These are phyloP conservation scores for Polypterus bichir DNA, from an alignment of 2,113 vertebrate species.

Conservation along the genomic window DNA sequence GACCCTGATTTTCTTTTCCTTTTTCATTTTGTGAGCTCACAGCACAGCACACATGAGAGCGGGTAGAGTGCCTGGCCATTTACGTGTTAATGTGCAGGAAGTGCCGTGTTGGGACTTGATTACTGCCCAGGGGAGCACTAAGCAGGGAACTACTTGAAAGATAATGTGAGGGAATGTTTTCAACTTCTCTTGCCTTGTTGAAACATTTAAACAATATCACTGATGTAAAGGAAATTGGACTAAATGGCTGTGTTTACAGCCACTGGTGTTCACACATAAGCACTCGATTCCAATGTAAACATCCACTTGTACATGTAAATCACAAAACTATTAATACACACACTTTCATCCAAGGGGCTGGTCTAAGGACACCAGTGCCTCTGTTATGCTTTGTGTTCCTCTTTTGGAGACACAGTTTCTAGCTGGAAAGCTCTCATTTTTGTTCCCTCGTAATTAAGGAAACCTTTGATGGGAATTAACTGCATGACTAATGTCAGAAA, in stretches of 20 bases:
- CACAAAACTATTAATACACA: constrained; percentile 56
- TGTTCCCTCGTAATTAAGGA: no score
- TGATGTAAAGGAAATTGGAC: constrained; percentile 68
- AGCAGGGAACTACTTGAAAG: constrained; percentile 54
- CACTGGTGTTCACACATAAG: constrained; percentile 65
- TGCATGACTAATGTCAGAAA: no score
- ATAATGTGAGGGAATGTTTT: constrained; percentile 54
- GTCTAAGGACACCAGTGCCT: no score
- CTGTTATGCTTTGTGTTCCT: no score
- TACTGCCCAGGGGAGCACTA: constrained; percentile 41
- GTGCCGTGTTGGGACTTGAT: constrained; percentile 44
- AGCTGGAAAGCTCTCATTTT: no score
- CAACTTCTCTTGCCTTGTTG: constrained; percentile 40
- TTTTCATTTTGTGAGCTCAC: constrained; percentile 24
- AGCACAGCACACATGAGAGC: no score
- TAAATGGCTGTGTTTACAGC: constrained; percentile 64
- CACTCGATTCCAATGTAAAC: constrained; percentile 69
- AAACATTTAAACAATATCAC: constrained; percentile 55
- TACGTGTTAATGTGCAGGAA: constrained; percentile 34
- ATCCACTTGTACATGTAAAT: constrained; percentile 62
- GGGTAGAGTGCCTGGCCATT: no score
- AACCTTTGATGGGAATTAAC: no score
- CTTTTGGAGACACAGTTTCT: no score
- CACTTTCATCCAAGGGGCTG: constrained; percentile 48
- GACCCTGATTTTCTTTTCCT: constrained; percentile 34